Percentiles rank a stretch among this genome's conserved stretches.
Evolutionary conservation across 2,888 invertebrate species (phyloP).

Genomic region (Cosmopolites sordidus): DNA sequence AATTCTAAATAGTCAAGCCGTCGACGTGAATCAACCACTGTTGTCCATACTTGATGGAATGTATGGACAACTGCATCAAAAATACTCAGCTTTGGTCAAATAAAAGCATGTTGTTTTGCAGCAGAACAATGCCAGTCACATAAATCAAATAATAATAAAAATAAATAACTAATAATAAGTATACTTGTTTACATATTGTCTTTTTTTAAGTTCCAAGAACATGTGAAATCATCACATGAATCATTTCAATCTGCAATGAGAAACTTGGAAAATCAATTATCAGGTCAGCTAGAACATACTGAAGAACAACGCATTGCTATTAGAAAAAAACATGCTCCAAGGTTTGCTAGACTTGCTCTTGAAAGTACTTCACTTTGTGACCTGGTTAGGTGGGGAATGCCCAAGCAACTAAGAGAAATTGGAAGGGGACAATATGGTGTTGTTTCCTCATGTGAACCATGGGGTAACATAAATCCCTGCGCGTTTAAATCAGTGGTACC

Average conservation of each 20-base stretch:
- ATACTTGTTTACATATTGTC: neutral
- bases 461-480: constrained; percentile 70
- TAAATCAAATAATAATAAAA: no score
- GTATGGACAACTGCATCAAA: no score
- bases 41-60: no score
- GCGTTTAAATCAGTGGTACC: constrained; percentile 87
- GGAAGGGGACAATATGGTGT: constrained; percentile 87
- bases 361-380: constrained; percentile 82
- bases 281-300: constrained; percentile 69
- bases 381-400: constrained; percentile 67
- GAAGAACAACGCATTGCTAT: constrained; percentile 75
- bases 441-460: constrained; percentile 74
- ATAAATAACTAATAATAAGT: no score
- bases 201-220: constrained; percentile 63
- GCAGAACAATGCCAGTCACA: no score
- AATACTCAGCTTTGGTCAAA: no score
- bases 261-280: constrained; percentile 66
- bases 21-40: no score
- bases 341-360: constrained; percentile 73
- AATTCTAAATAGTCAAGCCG: no score
- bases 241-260: constrained; percentile 69
- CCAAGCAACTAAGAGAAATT: constrained; percentile 62
- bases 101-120: no score
- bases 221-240: constrained; percentile 72
- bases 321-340: constrained; percentile 73